phyloP scores from a whole-genome alignment of 2,113 vertebrate genomes.

The Dicaeum eximium region DNA sequence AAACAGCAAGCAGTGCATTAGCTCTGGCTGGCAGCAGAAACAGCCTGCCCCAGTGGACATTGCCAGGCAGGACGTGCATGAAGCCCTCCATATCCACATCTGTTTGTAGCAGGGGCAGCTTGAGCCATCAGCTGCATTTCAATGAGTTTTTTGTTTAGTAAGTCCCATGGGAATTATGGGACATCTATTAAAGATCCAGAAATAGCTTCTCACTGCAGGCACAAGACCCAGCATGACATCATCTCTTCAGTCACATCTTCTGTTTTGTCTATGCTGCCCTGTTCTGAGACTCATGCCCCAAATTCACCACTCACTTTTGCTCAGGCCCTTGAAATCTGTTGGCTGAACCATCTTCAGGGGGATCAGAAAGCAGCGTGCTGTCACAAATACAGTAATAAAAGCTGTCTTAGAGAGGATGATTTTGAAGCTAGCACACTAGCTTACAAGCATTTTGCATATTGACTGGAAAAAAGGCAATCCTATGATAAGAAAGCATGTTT shows the following conservation, averaged over 20 bases:
- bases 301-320: not conserved
- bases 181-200: constrained; percentile 72
- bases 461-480: not conserved
- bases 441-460: not conserved
- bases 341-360: not conserved
- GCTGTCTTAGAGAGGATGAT: not conserved
- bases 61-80: not conserved
- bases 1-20: not conserved
- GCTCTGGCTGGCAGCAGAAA: not conserved
- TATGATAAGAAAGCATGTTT: not conserved
- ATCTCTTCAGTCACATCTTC: constrained; percentile 46
- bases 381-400: not conserved
- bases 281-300: not conserved
- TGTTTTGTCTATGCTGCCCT: constrained; percentile 19
- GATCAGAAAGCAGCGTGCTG: not conserved
- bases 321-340: not conserved
- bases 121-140: not conserved
- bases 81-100: not conserved
- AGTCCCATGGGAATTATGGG: constrained; percentile 64
- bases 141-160: constrained; percentile 55
- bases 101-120: not conserved
- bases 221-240: constrained; percentile 62
- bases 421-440: not conserved
- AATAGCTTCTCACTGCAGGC: constrained; percentile 74
- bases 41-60: rapidly evolving